Conservation (phyloP, 1,140 invertebrate species). For the Zaprionus africanus region DNA sequence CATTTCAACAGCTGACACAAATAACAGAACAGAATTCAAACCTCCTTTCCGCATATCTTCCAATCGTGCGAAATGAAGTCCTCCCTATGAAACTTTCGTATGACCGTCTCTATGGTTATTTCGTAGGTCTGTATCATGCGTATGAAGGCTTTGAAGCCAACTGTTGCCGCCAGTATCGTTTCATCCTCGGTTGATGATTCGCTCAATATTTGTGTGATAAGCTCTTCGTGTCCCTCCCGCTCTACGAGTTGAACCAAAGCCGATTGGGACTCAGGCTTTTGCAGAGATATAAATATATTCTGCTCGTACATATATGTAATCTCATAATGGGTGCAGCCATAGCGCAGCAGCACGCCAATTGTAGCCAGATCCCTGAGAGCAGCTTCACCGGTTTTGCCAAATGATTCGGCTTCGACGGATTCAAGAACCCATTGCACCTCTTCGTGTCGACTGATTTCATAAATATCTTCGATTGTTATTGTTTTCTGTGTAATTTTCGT, state of each 20-base stretch:
- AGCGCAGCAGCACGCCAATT: constrained; percentile 90
- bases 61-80: constrained; percentile 91
- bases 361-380: constrained; percentile 92
- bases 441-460: constrained; percentile 80
- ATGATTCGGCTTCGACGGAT: constrained; percentile 90
- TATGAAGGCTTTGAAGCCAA: constrained; percentile 93
- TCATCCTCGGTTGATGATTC: constrained; percentile 91
- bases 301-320: constrained; percentile 91
- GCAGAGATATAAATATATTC: constrained; percentile 90
- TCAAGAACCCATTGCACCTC: constrained; percentile 91
- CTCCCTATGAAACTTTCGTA: constrained; percentile 91
- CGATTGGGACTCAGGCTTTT: constrained; percentile 91
- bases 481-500: constrained; percentile 77
- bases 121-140: constrained; percentile 92
- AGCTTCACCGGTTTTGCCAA: constrained; percentile 90
- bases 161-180: constrained; percentile 89
- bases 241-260: constrained; percentile 93
- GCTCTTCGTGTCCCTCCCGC: constrained; percentile 90
- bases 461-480: constrained; percentile 73
- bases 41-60: constrained; percentile 86
- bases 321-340: constrained; percentile 90
- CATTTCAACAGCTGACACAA: constrained; percentile 62
- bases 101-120: constrained; percentile 92
- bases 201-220: constrained; percentile 91
- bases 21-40: constrained; percentile 73